A percentile compares a stretch with the other conserved stretches of the same genome.
phyloP scores from a whole-genome alignment of 2,113 vertebrate species.

The Maccullochella peelii region DNA sequence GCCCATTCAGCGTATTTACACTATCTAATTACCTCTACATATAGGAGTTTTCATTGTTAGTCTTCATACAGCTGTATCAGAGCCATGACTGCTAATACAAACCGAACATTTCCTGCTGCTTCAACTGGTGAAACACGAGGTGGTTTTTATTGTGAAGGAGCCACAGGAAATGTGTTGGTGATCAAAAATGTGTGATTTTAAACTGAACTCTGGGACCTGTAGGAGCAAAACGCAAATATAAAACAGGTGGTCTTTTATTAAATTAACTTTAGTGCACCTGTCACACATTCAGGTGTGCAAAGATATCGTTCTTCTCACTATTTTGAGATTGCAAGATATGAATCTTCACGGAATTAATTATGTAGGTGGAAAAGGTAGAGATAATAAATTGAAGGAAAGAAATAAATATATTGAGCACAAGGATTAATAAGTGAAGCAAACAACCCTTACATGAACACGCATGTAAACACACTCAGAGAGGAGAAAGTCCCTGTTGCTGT shows the following conservation, averaged over 20 bases:
- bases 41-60: not conserved
- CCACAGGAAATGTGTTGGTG: not conserved
- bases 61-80: not conserved
- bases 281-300: too few species aligned
- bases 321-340: too few species aligned
- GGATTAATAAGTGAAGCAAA: too few species aligned
- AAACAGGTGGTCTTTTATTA: too few species aligned
- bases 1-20: not conserved
- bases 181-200: not conserved
- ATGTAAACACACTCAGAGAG: slow-evolving; percentile 62
- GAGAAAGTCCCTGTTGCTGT: slow-evolving; percentile 21
- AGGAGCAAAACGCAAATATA: too few species aligned
- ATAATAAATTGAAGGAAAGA: not conserved
- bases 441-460: not conserved
- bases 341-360: not conserved
- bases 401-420: not conserved
- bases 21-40: not conserved
- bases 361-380: not conserved
- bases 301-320: not conserved
- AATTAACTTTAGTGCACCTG: not conserved
- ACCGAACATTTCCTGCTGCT: not conserved
- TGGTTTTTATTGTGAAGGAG: slow-evolving; percentile 11
- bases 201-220: not conserved
- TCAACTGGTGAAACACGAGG: not conserved
- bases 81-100: too few species aligned